phyloP scores from a whole-genome alignment of 2,888 invertebrate species.

The Leucophora obtusa region DNA sequence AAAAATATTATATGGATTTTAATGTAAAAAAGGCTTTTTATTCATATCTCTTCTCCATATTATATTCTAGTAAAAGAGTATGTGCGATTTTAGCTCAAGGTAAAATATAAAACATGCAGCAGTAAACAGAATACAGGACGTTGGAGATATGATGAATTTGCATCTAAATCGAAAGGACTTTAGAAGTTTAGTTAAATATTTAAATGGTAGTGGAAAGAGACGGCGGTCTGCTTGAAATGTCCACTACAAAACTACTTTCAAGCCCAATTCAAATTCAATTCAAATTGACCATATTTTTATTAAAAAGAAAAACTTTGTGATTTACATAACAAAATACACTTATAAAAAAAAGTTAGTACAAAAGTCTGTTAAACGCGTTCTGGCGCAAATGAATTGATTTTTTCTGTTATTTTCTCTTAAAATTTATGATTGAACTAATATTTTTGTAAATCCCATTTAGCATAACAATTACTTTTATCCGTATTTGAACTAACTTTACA shows the following conservation, averaged over 20 bases:
- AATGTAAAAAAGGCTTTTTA: conserved; percentile 59
- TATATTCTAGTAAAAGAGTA: neutral
- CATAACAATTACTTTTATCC: too few relatives aligned
- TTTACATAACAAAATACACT: conserved; percentile 74
- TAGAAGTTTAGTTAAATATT: conserved; percentile 59
- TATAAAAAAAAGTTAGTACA: too few relatives aligned
- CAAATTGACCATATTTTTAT: conserved; percentile 48
- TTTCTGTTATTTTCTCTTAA: too few relatives aligned
- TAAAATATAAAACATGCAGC: conserved; percentile 48
- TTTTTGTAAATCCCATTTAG: too few relatives aligned
- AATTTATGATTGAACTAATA: too few relatives aligned
- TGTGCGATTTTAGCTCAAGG: conserved; percentile 43
- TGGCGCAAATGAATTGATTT: too few relatives aligned
- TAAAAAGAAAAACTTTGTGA: conserved; percentile 54
- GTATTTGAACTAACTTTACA: too few relatives aligned
- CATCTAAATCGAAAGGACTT: conserved; percentile 77
- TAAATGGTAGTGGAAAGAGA: conserved; percentile 21
- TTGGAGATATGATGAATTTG: conserved; percentile 76
- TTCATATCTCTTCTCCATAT: conserved; percentile 13
- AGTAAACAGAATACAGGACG: conserved; percentile 12
- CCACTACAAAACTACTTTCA: conserved; percentile 36
- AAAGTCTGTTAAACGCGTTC: too few relatives aligned
- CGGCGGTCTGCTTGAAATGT: neutral
- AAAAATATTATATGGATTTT: conserved; percentile 64
- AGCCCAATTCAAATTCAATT: too few relatives aligned